These are phyloP conservation scores for Simalia tracyae DNA, from an alignment of 2,797 vertebrate genomes.

Conservation along the genomic window DNA sequence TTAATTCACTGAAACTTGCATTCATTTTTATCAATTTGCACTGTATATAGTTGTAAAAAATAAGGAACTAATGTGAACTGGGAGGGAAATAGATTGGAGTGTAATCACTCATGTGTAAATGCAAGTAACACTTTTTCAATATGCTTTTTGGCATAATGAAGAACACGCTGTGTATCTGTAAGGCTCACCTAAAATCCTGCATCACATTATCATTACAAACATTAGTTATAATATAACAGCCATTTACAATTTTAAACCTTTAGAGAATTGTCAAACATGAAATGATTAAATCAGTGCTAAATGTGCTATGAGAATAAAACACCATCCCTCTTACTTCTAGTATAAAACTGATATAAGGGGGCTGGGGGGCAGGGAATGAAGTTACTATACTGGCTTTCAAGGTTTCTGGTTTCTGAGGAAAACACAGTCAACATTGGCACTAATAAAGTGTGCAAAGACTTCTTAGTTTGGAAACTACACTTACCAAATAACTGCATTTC, in stretches of 20 bases:
- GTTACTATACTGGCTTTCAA: background rate
- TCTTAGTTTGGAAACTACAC: background rate
- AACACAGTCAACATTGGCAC: background rate
- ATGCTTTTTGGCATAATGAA: background rate
- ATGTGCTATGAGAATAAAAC: background rate
- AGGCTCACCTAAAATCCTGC: background rate
- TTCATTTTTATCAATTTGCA: constrained; percentile 20
- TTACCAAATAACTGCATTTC: background rate
- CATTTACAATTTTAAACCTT: constrained; percentile 2
- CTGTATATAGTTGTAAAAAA: background rate
- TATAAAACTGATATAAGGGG: background rate
- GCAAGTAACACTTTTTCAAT: constrained; percentile 5
- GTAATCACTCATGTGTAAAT: constrained; percentile 18
- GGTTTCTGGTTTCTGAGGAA: background rate
- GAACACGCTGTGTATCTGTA: background rate
- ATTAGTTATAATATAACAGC: constrained; percentile 14
- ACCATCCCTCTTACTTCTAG: background rate
- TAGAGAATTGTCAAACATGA: background rate
- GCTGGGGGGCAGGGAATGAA: rapidly evolving
- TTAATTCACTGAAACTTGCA: background rate
- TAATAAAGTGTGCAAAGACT: background rate
- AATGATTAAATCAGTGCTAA: constrained; percentile 7
- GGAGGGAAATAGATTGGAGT: background rate
- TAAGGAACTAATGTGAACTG: background rate
- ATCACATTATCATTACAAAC: constrained; percentile 5